These are phyloP conservation scores for Poliocrania exsul DNA, from an alignment of 2,797 vertebrate species.

Conservation along the genomic window DNA sequence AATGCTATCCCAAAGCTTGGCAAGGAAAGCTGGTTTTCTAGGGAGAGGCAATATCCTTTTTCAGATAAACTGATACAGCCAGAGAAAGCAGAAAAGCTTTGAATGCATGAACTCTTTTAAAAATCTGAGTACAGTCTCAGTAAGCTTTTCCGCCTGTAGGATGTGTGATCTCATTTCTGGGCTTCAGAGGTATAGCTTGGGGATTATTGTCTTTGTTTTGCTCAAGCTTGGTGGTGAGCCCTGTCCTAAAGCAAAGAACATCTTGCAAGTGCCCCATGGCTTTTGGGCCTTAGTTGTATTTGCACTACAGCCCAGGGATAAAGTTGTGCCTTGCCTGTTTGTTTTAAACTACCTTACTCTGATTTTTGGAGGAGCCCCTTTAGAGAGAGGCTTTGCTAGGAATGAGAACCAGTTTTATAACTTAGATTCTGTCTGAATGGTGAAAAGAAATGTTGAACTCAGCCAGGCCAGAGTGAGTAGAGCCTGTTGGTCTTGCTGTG, in stretches of 20 bases:
- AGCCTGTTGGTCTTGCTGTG: not conserved
- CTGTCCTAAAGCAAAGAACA: not conserved
- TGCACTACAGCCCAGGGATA: not conserved
- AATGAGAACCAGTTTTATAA: not conserved
- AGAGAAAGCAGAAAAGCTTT: not conserved
- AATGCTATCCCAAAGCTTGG: not conserved
- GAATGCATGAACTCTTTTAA: not conserved
- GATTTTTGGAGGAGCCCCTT: not conserved
- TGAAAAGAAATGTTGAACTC: not conserved
- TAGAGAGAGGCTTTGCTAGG: not conserved
- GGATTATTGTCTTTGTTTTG: not conserved
- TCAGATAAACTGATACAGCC: not conserved
- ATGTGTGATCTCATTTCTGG: not conserved
- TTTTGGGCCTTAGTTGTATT: not conserved
- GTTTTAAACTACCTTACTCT: not conserved
- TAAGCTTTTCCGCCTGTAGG: not conserved
- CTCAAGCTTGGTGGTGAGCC: not conserved
- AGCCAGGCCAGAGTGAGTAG: not conserved
- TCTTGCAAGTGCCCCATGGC: not conserved
- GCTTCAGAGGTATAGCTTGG: not conserved
- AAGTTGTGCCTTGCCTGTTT: not conserved
- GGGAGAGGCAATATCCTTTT: not conserved
- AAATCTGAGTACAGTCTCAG: not conserved
- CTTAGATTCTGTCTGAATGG: not conserved
- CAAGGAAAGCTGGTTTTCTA: not conserved